Percentiles rank a stretch among this genome's conserved stretches.
Evolutionary conservation across 1,140 invertebrate genomes (phyloP).

Genomic region (Oppia nitens): DNA sequence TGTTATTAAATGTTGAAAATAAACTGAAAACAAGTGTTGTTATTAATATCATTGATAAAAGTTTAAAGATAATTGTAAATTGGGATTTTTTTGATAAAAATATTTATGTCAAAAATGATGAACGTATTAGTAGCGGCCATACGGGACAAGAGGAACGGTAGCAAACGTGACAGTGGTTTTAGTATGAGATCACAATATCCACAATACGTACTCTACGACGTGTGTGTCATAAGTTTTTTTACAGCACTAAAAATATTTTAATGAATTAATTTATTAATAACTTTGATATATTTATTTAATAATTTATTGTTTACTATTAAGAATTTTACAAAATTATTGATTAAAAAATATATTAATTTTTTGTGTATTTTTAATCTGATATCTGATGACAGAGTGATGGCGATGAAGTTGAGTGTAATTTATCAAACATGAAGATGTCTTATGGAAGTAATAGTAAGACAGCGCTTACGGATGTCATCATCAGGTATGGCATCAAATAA

Average conservation of each 20-base stretch:
- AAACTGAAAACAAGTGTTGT: too few species aligned
- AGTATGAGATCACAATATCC: background rate
- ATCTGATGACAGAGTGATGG: background rate
- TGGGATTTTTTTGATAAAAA: too few species aligned
- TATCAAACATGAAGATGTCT: background rate
- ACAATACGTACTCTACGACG: background rate
- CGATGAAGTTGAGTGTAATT: background rate
- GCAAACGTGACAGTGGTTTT: too few species aligned
- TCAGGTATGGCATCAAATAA: background rate
- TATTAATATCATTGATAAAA: too few species aligned
- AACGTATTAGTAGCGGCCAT: too few species aligned
- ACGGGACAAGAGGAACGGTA: too few species aligned
- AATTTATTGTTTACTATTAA: background rate
- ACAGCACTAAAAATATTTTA: too few species aligned
- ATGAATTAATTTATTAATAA: too few species aligned
- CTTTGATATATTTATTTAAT: background rate
- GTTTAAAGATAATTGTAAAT: too few species aligned
- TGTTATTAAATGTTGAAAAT: too few species aligned
- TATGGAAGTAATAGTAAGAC: background rate
- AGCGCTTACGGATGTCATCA: background rate
- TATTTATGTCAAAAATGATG: too few species aligned
- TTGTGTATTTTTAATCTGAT: background rate
- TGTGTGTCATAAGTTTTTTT: background rate
- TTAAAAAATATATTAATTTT: background rate
- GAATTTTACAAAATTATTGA: too few species aligned